These are phyloP conservation scores for Heliconius cydno DNA, from an alignment of 2,888 invertebrate genomes.

Conservation along the genomic window DNA sequence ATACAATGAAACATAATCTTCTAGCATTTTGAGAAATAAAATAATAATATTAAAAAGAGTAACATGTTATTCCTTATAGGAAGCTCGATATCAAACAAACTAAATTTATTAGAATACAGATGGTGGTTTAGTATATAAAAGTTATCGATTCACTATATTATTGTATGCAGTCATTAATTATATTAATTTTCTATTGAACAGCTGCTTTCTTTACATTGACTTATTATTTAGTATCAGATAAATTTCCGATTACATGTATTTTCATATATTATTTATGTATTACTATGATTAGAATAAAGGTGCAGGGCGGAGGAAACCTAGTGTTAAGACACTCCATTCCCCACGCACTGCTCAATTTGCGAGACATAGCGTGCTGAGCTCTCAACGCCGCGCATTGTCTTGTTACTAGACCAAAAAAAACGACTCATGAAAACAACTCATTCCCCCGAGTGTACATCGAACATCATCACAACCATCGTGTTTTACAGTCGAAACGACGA, in stretches of 20 bases:
- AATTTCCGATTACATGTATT: neutral
- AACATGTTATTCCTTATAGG: neutral
- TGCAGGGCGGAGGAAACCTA: neutral
- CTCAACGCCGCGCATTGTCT: neutral
- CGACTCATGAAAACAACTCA: neutral
- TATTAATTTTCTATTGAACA: neutral
- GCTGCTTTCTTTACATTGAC: conserved; percentile 15
- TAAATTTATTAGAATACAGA: conserved; percentile 15
- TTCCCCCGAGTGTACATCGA: neutral
- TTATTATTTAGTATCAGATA: neutral
- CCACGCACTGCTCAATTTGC: neutral
- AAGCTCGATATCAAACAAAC: conserved; percentile 3
- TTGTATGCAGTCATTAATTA: conserved; percentile 1
- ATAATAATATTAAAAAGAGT: neutral
- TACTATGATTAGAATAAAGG: neutral
- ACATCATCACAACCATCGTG: neutral
- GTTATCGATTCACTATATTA: conserved; percentile 10
- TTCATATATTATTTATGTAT: neutral
- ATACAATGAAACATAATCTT: conserved; percentile 18
- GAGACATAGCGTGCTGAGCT: neutral
- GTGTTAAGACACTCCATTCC: neutral
- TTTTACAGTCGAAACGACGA: neutral
- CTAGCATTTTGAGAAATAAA: conserved; percentile 35
- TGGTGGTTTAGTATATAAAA: conserved; percentile 15
- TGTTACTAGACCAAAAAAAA: neutral